Evolutionary conservation across 2,113 vertebrate species (phyloP), one percentile per base, ranked within the genome.

Genomic region (Neomonachus schauinslandi): DNA sequence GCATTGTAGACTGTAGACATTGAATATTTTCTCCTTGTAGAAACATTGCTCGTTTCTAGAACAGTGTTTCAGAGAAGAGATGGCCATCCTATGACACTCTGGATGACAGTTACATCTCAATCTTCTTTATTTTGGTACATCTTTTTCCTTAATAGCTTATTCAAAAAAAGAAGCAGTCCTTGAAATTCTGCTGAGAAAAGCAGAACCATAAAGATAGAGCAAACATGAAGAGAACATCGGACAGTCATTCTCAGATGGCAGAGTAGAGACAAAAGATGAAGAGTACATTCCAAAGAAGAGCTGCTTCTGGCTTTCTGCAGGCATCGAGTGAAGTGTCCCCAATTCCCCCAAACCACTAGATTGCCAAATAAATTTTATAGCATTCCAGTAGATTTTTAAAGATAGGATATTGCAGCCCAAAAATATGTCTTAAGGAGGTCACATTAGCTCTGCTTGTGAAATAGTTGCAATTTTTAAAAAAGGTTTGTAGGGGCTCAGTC

Each of bases 141-240:
- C 33, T 26, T 51, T 91, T 31, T 65, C 79, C 72, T 86, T 65
- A 61, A 61, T 39, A 36, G 76, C 39, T 69, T 86, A 42, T 92
- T 86, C 72, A 92, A 31, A 90, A 76, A 69, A 28, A 89, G 71
- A 42, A 79, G 46, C 49, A 19, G 31, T 49, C 59, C 53, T 85
- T 72, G 71, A 39, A 80, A 96, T 91, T 85, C 95, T 81, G 79
- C 95, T 96, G 79, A 85, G 63, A 92, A 61, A 82, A 88, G 74
- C 72, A 63, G 26, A 93, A 80, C 53, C 77, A 24, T 65, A 15
- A 88, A 94, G 69, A 88, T 13, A 39, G 28, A 26, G 46, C 24
- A 63, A 3, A 51, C 51, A 19, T 19, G 69, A 74, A 61, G 53
- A 61, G 69, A 46, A 42, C 15, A 13, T 65, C 46, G 65, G 57